Base-by-base conservation (phyloP, 2,888 invertebrate genomes). In the Andrena dorsata region DNA sequence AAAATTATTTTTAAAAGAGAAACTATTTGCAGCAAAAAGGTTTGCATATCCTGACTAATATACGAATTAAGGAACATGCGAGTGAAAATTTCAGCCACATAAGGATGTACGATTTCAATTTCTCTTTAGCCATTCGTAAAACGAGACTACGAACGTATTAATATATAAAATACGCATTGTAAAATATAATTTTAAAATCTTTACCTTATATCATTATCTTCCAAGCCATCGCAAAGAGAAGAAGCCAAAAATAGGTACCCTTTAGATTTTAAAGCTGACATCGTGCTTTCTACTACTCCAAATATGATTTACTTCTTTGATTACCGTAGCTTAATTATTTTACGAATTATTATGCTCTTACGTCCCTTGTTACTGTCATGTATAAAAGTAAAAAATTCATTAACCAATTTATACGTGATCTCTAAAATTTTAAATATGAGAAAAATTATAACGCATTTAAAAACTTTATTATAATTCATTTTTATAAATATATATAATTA, bases 171-270 rank as follows among this genome's bases (percentile, higher is more conserved):
- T 49, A 35, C 16, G 2, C 2, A 53, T 65, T 7, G 51, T 2
- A 30, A 23, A 53, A 13, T 69, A 56, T 56, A 41, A 26, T 32
- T 2, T 26, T 5, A 10, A 30, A 20, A 28, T 41, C 16, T 65
- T 69, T 94, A 96, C 96, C 95, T 95, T 83, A 95, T 92, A 91
- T 96, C 95, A 77, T 95, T 95, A 90, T 95, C 95, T 92, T 96
- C 96, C 79, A 96, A 95, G 68, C 96, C 95, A 92, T 96, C 96
- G 90, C 96, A 95, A 51, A 96, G 92, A 87, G 95, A 95, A 92
- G 93, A 93, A 16, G 94, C 94, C 60, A 94, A 76, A 83, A 92
- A 94, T 56, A 94, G 85, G 7, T 88, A 90, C 10, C 91, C 89
- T 80, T 91, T 93, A 20, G 86, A 89, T 87, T 91, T 92, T 5